phyloP scores from a whole-genome alignment of 2,888 invertebrate species.

The Xestia ashworthii region DNA sequence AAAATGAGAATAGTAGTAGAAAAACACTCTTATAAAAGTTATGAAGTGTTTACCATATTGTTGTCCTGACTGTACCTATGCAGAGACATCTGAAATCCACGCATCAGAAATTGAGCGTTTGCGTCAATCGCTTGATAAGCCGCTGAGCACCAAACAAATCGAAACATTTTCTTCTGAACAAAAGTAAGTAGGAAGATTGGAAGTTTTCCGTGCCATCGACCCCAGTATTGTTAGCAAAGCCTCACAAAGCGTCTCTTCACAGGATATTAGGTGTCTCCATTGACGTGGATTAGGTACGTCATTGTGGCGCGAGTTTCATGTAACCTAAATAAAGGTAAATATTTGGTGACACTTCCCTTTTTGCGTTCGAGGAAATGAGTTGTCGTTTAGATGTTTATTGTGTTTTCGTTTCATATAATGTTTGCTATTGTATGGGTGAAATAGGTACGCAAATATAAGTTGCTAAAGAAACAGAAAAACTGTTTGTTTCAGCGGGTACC shows the following conservation, averaged over 20 bases:
- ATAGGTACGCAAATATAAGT: conserved; percentile 3
- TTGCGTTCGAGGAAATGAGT: conserved; percentile 55
- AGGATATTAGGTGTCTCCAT: conserved; percentile 67
- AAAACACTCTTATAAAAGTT: too few relatives aligned
- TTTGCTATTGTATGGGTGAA: neutral
- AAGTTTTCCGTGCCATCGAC: conserved; percentile 17
- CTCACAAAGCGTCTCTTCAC: conserved; percentile 39
- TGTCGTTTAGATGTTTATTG: conserved; percentile 28
- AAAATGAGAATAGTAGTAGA: too few relatives aligned
- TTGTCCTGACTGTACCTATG: too few relatives aligned
- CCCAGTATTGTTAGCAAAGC: conserved; percentile 21
- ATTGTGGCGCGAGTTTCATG: conserved; percentile 33
- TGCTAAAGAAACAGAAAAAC: neutral
- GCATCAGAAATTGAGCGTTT: neutral
- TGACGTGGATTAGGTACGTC: conserved; percentile 54
- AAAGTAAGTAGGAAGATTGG: neutral
- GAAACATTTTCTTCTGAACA: neutral
- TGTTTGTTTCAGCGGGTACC: neutral
- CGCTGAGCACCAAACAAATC: neutral
- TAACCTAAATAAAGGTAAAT: conserved; percentile 55
- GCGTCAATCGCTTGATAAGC: neutral
- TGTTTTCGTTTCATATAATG: conserved; percentile 33
- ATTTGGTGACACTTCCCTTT: conserved; percentile 39
- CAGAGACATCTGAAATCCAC: neutral
- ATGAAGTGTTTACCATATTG: too few relatives aligned